Percentiles rank a stretch among this genome's conserved stretches.
These are phyloP conservation scores for Hucho hucho DNA, from an alignment of 2,113 vertebrate species.

Conservation along the genomic window DNA sequence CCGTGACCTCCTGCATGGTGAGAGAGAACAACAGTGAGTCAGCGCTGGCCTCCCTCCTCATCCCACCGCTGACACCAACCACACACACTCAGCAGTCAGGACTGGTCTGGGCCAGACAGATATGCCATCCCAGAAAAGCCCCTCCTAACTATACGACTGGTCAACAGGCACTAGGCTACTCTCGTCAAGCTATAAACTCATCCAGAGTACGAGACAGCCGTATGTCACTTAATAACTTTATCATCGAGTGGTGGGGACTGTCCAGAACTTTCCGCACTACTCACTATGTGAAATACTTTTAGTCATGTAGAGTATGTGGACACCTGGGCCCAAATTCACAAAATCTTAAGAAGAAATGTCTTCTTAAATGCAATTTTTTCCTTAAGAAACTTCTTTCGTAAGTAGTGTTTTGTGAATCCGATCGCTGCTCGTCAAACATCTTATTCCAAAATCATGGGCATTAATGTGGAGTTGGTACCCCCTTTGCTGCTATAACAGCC, in stretches of 20 bases:
- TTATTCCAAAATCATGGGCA: no score
- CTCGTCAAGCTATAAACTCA: slow-evolving; percentile 7
- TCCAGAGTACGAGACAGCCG: background rate
- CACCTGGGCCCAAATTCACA: no score
- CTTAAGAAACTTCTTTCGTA: no score
- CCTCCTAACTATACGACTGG: background rate
- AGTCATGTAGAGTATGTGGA: no score
- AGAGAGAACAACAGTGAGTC: slow-evolving; percentile 30
- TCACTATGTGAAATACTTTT: background rate
- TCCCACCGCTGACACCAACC: background rate
- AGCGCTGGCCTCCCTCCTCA: background rate
- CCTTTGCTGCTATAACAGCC: no score
- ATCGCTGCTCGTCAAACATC: no score
- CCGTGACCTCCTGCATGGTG: slow-evolving; percentile 90
- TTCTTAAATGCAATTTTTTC: no score
- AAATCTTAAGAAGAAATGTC: no score
- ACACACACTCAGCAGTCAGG: background rate
- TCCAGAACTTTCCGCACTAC: slow-evolving; percentile 44
- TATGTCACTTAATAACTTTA: slow-evolving; percentile 44
- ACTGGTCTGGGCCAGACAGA: background rate
- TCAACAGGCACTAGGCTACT: no score
- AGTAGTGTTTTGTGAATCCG: no score
- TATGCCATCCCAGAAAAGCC: background rate
- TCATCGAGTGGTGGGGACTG: slow-evolving; percentile 25
- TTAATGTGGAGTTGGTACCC: no score